Conservation (phyloP, 2,888 invertebrate species). For the Eustalomyia histrio region DNA sequence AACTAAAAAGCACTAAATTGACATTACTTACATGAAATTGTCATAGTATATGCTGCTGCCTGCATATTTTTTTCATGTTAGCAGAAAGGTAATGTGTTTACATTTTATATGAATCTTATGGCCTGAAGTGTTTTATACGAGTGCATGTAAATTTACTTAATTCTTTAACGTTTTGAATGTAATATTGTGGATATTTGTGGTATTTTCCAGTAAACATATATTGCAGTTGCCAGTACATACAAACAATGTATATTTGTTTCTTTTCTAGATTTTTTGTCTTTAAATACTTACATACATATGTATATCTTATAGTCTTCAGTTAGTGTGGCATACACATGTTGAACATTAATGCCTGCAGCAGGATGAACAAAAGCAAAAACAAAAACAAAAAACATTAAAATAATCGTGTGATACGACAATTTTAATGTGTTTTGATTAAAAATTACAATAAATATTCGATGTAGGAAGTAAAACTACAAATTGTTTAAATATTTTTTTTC, state of each 20-base stretch:
- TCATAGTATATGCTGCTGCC: neutral
- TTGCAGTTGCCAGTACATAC: neutral
- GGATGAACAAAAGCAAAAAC: conserved; percentile 10
- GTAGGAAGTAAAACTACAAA: conserved; percentile 47
- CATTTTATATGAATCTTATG: conserved; percentile 52
- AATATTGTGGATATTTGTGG: conserved; percentile 14
- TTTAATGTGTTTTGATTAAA: conserved; percentile 41
- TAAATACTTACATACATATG: too few relatives aligned
- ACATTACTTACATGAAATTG: neutral
- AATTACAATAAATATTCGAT: neutral
- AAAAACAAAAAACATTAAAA: conserved; percentile 41
- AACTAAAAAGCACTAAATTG: neutral
- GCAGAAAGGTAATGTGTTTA: conserved; percentile 33
- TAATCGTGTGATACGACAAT: conserved; percentile 48
- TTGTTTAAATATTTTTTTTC: neutral
- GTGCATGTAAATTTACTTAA: conserved; percentile 62
- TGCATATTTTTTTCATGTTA: neutral
- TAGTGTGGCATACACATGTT: conserved; percentile 43
- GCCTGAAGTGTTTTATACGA: conserved; percentile 46
- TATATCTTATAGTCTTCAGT: conserved; percentile 15
- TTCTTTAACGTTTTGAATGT: conserved; percentile 53
- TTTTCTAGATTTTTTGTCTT: conserved; percentile 18
- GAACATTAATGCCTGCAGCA: conserved; percentile 19
- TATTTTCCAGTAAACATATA: conserved; percentile 35
- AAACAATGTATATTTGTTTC: neutral